These are phyloP conservation scores for Pelochelys cantorii DNA, from an alignment of 2,797 vertebrate species.

Conservation along the genomic window DNA sequence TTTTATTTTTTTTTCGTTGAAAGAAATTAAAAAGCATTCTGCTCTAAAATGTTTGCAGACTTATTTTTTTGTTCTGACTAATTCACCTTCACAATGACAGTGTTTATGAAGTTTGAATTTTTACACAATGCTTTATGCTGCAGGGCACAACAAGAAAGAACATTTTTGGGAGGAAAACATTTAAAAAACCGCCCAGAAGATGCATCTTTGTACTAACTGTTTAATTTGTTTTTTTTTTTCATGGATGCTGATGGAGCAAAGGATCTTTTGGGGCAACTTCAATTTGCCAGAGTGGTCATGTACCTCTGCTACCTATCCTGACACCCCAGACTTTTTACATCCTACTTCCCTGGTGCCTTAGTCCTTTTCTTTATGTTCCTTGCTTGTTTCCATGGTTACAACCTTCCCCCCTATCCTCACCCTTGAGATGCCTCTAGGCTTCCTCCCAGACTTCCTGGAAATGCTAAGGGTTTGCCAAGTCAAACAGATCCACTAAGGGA, in stretches of 20 bases:
- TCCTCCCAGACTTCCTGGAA: neutral
- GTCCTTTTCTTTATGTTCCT: conserved; percentile 15
- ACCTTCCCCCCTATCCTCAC: neutral
- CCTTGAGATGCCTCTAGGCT: neutral
- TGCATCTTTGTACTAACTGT: conserved; percentile 11
- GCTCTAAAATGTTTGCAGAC: neutral
- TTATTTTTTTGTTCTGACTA: conserved; percentile 1
- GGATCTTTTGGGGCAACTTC: conserved; percentile 6
- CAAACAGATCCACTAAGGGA: neutral
- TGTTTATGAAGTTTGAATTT: conserved; percentile 48
- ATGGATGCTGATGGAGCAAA: conserved; percentile 21
- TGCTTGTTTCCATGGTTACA: conserved; percentile 36
- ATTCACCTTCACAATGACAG: conserved; percentile 14
- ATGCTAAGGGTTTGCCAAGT: neutral
- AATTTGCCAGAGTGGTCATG: conserved; percentile 47
- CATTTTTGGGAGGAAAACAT: neutral
- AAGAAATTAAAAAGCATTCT: neutral
- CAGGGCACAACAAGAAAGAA: conserved; percentile 36
- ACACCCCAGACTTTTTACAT: conserved; percentile 41
- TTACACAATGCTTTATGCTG: conserved; percentile 38
- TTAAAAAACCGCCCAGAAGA: neutral
- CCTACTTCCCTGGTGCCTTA: conserved; percentile 18
- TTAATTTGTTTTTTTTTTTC: conserved; percentile 34
- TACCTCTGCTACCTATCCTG: neutral
- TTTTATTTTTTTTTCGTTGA: neutral